Percentiles rank a stretch among this genome's conserved stretches.
Conservation (phyloP, 2,888 invertebrate species). For the Crepidodera aurea region DNA sequence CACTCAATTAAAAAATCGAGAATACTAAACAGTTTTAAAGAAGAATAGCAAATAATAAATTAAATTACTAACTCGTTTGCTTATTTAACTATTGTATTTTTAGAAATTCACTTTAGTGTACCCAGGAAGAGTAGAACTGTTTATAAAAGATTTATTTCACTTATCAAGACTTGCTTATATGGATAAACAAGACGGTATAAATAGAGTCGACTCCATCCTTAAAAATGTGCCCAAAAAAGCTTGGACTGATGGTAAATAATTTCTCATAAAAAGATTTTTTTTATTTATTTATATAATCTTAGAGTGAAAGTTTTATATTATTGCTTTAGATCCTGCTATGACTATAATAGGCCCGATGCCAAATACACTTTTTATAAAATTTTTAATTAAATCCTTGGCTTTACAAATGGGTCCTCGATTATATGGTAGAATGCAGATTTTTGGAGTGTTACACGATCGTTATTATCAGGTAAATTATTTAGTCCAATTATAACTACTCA, state of each 20-base stretch:
- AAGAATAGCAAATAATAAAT: too few species aligned
- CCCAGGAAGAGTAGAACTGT: conserved; percentile 57
- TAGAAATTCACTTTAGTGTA: conserved; percentile 38
- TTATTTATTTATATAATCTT: neutral
- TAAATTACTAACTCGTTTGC: too few species aligned
- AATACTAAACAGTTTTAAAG: too few species aligned
- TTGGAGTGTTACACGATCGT: conserved; percentile 68
- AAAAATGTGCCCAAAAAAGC: conserved; percentile 62
- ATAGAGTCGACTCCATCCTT: conserved; percentile 65
- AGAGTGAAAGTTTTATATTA: conserved; percentile 1
- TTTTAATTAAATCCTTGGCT: conserved; percentile 68
- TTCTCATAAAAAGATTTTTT: too few species aligned
- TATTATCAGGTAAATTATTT: conserved; percentile 70
- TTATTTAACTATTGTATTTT: too few species aligned
- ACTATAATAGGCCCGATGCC: conserved; percentile 70
- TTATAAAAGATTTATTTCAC: conserved; percentile 67
- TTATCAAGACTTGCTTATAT: conserved; percentile 66
- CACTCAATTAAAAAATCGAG: too few species aligned
- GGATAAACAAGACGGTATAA: conserved; percentile 68
- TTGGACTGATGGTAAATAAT: conserved; percentile 61
- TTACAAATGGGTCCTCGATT: conserved; percentile 67
- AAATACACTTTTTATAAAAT: conserved; percentile 67
- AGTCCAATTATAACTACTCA: too few species aligned
- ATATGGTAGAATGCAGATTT: conserved; percentile 71
- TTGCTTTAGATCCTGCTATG: conserved; percentile 63